A percentile compares a stretch with the other conserved stretches of the same genome.
phyloP scores from a whole-genome alignment of 2,113 vertebrate genomes.

The Halichoeres trimaculatus region DNA sequence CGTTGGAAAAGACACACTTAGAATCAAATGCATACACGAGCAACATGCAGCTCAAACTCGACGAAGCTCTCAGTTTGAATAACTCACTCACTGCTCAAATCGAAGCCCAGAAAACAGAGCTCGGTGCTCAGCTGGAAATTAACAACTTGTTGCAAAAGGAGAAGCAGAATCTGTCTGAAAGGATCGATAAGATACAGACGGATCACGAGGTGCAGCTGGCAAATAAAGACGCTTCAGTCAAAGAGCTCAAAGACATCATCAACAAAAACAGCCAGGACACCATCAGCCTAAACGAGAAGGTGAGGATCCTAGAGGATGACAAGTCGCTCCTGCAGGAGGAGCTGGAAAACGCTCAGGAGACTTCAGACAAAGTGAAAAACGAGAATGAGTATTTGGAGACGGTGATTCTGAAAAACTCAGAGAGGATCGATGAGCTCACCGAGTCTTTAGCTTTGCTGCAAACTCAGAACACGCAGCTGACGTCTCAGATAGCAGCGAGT shows the following conservation, averaged over 20 bases:
- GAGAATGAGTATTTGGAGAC: slow-evolving; percentile 90
- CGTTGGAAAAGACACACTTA: slow-evolving; percentile 76
- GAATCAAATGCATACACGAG: slow-evolving; percentile 77
- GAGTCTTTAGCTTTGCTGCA: slow-evolving; percentile 80
- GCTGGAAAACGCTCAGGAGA: slow-evolving; percentile 87
- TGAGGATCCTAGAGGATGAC: slow-evolving; percentile 89
- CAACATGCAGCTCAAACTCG: slow-evolving; percentile 81
- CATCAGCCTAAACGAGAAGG: slow-evolving; percentile 85
- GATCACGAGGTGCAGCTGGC: slow-evolving; percentile 70
- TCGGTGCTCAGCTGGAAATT: slow-evolving; percentile 77
- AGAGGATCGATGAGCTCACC: slow-evolving; percentile 84
- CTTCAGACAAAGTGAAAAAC: slow-evolving; percentile 87
- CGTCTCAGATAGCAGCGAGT: slow-evolving; percentile 78
- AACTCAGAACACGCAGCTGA: slow-evolving; percentile 80
- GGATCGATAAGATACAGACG: slow-evolving; percentile 62
- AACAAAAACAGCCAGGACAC: slow-evolving; percentile 78
- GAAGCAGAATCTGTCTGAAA: slow-evolving; percentile 73
- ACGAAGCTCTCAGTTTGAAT: slow-evolving; percentile 75
- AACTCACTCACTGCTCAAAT: slow-evolving; percentile 79
- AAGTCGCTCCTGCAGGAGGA: slow-evolving; percentile 90
- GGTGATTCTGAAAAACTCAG: slow-evolving; percentile 84
- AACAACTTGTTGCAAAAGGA: slow-evolving; percentile 75
- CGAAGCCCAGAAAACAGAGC: slow-evolving; percentile 78
- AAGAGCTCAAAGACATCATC: slow-evolving; percentile 75
- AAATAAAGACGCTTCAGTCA: slow-evolving; percentile 67